These are phyloP conservation scores for Emberiza fucata DNA, from an alignment of 2,113 vertebrate species.

Conservation along the genomic window DNA sequence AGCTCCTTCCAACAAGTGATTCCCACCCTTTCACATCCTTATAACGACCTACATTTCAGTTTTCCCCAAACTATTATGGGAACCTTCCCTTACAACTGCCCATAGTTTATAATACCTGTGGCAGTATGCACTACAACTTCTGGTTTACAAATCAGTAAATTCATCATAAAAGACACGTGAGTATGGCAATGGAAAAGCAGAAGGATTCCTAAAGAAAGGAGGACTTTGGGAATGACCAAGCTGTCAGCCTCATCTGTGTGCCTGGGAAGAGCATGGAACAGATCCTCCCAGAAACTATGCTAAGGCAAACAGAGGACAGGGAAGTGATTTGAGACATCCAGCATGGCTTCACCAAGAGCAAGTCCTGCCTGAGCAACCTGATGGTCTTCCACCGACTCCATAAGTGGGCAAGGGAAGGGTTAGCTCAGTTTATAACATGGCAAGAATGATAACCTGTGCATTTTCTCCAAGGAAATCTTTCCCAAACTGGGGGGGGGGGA, in stretches of 20 bases:
- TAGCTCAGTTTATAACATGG: not conserved
- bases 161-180: not conserved
- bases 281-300: not conserved
- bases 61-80: not conserved
- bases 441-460: not conserved
- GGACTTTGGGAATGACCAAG: not conserved
- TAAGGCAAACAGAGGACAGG: not conserved
- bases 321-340: not conserved
- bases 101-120: not conserved
- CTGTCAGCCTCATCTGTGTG: not conserved
- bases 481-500: rapidly evolving
- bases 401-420: not conserved
- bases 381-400: not conserved
- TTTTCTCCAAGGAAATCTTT: not conserved
- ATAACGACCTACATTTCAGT: not conserved
- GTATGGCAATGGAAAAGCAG: not conserved
- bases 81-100: not conserved
- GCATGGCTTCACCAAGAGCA: not conserved
- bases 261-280: not conserved
- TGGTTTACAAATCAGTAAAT: not conserved
- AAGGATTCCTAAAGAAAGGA: not conserved
- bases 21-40: not conserved
- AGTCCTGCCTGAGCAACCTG: not conserved
- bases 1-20: not conserved
- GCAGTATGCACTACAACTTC: not conserved